Conservation (phyloP, 2,888 invertebrate genomes). For the Leptothorax acervorum region DNA sequence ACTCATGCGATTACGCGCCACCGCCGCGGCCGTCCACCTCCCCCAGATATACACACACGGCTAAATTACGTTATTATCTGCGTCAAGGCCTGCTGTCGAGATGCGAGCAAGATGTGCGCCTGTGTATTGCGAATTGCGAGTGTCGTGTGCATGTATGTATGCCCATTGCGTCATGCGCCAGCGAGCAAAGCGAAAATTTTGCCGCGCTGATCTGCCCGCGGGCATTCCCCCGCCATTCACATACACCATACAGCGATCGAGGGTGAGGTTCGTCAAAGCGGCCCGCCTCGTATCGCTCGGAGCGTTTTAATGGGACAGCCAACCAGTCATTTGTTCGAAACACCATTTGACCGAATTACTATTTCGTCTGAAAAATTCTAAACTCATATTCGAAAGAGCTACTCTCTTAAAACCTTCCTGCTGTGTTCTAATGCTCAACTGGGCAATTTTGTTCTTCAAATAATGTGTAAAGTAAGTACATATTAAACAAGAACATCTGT, state of each 20-base stretch:
- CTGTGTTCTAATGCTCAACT: neutral
- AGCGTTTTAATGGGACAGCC: slow-evolving; percentile 47
- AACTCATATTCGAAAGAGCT: neutral
- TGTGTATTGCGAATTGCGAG: slow-evolving; percentile 5
- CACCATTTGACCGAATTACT: slow-evolving; percentile 47
- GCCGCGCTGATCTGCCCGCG: slow-evolving; percentile 51
- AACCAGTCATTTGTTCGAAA: slow-evolving; percentile 33
- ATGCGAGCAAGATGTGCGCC: slow-evolving; percentile 29
- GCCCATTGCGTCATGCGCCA: slow-evolving; percentile 52
- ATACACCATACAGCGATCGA: slow-evolving; percentile 7
- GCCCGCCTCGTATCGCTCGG: slow-evolving; percentile 34
- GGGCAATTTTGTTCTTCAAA: slow-evolving; percentile 9
- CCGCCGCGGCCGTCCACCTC: neutral
- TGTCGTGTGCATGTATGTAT: slow-evolving; percentile 10
- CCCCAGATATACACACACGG: slow-evolving; percentile 55
- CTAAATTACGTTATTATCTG: slow-evolving; percentile 76
- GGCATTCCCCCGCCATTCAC: slow-evolving; percentile 63
- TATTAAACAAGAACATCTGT: neutral
- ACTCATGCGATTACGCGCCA: slow-evolving; percentile 70
- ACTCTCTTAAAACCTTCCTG: neutral
- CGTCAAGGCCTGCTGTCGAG: slow-evolving; percentile 41
- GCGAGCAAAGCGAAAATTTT: slow-evolving; percentile 64
- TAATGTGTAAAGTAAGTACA: neutral
- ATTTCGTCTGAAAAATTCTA: slow-evolving; percentile 31
- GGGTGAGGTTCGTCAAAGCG: slow-evolving; percentile 50